Base-by-base conservation (phyloP, 2,888 invertebrate species). In the Dynastes tityus region DNA sequence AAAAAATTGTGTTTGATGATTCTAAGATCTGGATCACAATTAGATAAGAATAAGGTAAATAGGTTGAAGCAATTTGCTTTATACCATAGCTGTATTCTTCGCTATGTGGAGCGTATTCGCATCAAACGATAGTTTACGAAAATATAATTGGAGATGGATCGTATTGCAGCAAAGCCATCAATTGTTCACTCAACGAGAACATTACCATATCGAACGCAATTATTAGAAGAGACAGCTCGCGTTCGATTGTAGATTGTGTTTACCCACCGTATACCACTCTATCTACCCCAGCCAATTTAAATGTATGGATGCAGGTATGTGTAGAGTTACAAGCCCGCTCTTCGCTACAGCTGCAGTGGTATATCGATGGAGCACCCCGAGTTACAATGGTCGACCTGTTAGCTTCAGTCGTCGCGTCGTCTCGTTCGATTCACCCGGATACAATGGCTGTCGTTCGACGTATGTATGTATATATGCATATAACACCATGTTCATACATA, bases 341-440 rank as follows among this genome's bases (percentile, higher is more conserved):
- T 11, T 37, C 37, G 45, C 45, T 45, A 45, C 11, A 45, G 45
- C 45, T 11, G 45, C 8, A 45, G 8, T 4, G 0, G 45, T 45
- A 45, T 11, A 45, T 45, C 45, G 45, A 8, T 11, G 45, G 45
- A 45, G 11, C 55, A 4, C 55, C n/a, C 55, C n/a, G n/a, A 55
- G 55, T 16, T 55, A n/a, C n/a, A n/a, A 55, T 55, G n/a, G n/a
- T 55, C 55, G 55, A 55, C n/a, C 22, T 16, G 55, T 22, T n/a
- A 55, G 22, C 55, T n/a, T 45, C 45, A 45, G 8, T 45, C 45
- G 45, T 45, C 32, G 32, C 45, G 45, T 45, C 32, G 32, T 37
- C 53, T 53, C 16, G 55, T n/a, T 55, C 22, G 55, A 55, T 16
- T 5, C 55, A 5, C 22, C 55, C 11, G 22, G 55, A n/a, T 45